A percentile compares a stretch with the other conserved stretches of the same genome.
These are phyloP conservation scores for Melanotaenia trifasciata DNA, from an alignment of 2,797 vertebrate species.

Conservation along the genomic window DNA sequence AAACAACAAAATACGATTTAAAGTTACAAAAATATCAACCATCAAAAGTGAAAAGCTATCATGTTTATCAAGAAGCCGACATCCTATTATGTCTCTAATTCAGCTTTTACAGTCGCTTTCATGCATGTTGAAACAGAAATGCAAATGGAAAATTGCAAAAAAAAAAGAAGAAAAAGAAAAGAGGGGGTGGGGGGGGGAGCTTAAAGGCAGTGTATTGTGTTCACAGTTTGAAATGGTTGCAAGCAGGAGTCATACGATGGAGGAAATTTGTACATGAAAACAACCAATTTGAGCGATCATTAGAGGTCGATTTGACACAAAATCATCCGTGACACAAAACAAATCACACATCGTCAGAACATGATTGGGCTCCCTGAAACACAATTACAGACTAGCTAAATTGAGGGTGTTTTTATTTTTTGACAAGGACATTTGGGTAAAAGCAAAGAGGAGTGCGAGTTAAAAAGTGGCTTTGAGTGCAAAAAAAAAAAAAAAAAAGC, in stretches of 20 bases:
- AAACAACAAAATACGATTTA: slow-evolving; percentile 51
- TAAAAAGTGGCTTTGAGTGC: slow-evolving; percentile 54
- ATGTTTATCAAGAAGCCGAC: slow-evolving; percentile 66
- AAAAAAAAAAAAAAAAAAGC: slow-evolving; percentile 32
- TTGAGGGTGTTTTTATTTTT: slow-evolving; percentile 65
- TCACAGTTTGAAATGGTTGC: slow-evolving; percentile 65
- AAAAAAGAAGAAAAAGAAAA: neutral
- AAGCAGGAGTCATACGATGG: slow-evolving; percentile 67
- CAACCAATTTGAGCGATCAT: slow-evolving; percentile 82
- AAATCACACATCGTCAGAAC: slow-evolving; percentile 78
- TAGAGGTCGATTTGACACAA: slow-evolving; percentile 81
- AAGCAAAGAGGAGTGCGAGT: slow-evolving; percentile 43
- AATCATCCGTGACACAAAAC: slow-evolving; percentile 84
- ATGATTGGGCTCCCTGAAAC: slow-evolving; percentile 76
- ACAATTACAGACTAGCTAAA: slow-evolving; percentile 76
- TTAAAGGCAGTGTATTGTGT: slow-evolving; percentile 49
- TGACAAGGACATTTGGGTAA: slow-evolving; percentile 61
- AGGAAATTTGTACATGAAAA: slow-evolving; percentile 83
- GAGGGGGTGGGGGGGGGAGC: neutral
- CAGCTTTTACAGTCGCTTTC: slow-evolving; percentile 74
- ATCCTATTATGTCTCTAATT: slow-evolving; percentile 73
- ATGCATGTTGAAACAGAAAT: slow-evolving; percentile 74
- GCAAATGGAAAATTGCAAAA: slow-evolving; percentile 66
- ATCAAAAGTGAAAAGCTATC: slow-evolving; percentile 67
- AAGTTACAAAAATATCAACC: slow-evolving; percentile 57